A percentile compares a stretch with the other conserved stretches of the same genome.
Conservation (phyloP, 2,888 invertebrate genomes). For the Megastigmus dorsalis region DNA sequence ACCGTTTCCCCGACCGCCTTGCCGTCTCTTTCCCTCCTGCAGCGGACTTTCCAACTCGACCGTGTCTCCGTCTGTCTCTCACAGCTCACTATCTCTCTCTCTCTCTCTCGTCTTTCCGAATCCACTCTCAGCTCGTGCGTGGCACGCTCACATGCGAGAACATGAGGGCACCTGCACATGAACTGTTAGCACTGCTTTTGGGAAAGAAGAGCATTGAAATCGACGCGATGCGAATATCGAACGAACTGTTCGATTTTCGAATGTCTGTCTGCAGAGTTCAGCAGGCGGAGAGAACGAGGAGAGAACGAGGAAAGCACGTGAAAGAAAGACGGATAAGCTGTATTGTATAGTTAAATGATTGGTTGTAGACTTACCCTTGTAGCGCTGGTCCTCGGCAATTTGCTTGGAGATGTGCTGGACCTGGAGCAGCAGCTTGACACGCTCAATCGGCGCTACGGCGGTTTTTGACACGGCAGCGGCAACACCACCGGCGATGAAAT, state of each 20-base stretch:
- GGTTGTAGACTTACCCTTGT: slow-evolving; percentile 83
- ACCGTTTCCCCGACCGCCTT: too few relatives aligned
- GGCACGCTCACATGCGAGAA: slow-evolving; percentile 15
- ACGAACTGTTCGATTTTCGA: slow-evolving; percentile 46
- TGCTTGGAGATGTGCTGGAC: slow-evolving; percentile 96
- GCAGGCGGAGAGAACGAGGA: too few relatives aligned
- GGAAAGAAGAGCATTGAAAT: neutral
- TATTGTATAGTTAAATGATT: too few relatives aligned
- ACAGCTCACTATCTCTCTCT: neutral
- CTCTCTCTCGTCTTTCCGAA: neutral
- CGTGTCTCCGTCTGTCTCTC: too few relatives aligned
- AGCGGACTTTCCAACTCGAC: too few relatives aligned
- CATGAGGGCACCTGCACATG: slow-evolving; percentile 13
- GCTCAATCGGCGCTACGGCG: slow-evolving; percentile 95
- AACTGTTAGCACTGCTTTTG: too few relatives aligned
- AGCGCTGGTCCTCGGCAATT: slow-evolving; percentile 88
- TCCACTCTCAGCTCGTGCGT: slow-evolving; percentile 4
- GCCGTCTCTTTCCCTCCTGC: slow-evolving; percentile 13
- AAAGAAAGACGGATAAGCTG: too few relatives aligned
- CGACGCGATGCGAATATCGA: neutral
- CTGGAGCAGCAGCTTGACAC: slow-evolving; percentile 94
- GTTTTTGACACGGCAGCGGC: slow-evolving; percentile 96
- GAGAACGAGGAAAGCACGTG: too few relatives aligned
- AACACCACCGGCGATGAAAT: slow-evolving; percentile 93
- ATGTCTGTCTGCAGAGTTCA: neutral